These are phyloP conservation scores for Emydocephalus ijimae DNA, from an alignment of 2,113 vertebrate genomes.

Conservation along the genomic window DNA sequence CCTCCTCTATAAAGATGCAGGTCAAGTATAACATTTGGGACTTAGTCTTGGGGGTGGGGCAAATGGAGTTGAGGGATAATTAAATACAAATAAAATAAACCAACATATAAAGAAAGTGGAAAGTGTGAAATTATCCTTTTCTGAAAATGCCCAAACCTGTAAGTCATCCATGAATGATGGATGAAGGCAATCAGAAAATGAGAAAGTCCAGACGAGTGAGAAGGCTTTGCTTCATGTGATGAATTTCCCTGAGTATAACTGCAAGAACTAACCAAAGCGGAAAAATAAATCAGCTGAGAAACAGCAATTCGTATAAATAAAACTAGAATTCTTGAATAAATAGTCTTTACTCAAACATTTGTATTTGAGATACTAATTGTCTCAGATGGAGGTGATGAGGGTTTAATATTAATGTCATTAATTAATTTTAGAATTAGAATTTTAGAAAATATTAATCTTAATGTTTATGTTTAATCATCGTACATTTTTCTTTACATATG, in stretches of 20 bases:
- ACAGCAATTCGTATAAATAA: not conserved
- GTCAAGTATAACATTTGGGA: not conserved
- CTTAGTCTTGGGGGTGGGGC: not conserved
- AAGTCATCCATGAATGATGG: not conserved
- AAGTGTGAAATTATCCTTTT: not conserved
- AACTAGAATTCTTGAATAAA: not conserved
- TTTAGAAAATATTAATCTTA: not conserved
- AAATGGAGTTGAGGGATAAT: not conserved
- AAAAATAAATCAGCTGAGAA: not conserved
- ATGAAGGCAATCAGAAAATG: not conserved
- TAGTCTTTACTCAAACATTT: not conserved
- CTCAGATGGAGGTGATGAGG: not conserved
- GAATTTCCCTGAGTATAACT: not conserved
- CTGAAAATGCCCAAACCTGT: not conserved
- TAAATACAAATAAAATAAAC: not conserved
- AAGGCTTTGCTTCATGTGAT: not conserved
- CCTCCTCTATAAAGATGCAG: not conserved
- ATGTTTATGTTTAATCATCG: not conserved
- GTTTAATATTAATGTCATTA: not conserved
- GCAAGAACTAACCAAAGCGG: not conserved
- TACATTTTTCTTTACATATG: not conserved
- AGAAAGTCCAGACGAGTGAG: not conserved
- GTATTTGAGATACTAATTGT: not conserved
- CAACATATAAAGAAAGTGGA: not conserved
- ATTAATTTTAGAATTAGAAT: not conserved